A percentile compares a stretch with the other conserved stretches of the same genome.
phyloP scores from a whole-genome alignment of 2,888 invertebrate genomes.

The Ornithoptera alexandrae region DNA sequence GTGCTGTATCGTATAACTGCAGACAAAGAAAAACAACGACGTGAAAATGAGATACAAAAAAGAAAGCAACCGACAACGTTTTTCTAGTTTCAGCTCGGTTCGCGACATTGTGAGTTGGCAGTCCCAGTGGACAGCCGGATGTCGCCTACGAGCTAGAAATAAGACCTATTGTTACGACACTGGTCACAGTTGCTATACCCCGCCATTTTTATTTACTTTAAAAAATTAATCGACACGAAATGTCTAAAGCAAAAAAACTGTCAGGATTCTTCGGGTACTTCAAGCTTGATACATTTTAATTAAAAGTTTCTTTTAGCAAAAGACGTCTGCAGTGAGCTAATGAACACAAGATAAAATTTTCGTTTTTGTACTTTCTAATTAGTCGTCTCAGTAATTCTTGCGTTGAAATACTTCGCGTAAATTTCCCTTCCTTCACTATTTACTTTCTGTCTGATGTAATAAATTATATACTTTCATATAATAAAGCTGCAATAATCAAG shows the following conservation, averaged over 20 bases:
- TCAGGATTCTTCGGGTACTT: constrained; percentile 57
- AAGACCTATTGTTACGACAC: constrained; percentile 59
- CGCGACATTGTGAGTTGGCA: constrained; percentile 64
- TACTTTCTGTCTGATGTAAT: neutral
- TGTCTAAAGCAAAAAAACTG: constrained; percentile 61
- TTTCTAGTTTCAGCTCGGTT: constrained; percentile 63
- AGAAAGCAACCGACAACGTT: constrained; percentile 62
- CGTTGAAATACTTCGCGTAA: neutral
- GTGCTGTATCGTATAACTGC: neutral
- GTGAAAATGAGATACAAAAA: constrained; percentile 60
- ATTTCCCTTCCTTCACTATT: neutral
- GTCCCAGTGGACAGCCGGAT: constrained; percentile 52
- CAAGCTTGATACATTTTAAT: constrained; percentile 70
- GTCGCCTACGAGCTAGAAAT: constrained; percentile 47
- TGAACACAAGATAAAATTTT: constrained; percentile 45
- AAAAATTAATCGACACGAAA: constrained; percentile 72
- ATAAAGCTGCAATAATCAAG: too few relatives aligned
- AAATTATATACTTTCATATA: too few relatives aligned
- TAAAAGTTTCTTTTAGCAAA: constrained; percentile 50
- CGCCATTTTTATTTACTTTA: constrained; percentile 64
- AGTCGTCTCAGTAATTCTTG: constrained; percentile 5
- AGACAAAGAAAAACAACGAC: constrained; percentile 52
- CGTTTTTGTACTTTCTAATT: constrained; percentile 19
- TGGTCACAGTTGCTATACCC: constrained; percentile 50
- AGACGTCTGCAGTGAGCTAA: constrained; percentile 54